Conservation (phyloP, 2,888 invertebrate genomes). For the Celastrina argiolus region DNA sequence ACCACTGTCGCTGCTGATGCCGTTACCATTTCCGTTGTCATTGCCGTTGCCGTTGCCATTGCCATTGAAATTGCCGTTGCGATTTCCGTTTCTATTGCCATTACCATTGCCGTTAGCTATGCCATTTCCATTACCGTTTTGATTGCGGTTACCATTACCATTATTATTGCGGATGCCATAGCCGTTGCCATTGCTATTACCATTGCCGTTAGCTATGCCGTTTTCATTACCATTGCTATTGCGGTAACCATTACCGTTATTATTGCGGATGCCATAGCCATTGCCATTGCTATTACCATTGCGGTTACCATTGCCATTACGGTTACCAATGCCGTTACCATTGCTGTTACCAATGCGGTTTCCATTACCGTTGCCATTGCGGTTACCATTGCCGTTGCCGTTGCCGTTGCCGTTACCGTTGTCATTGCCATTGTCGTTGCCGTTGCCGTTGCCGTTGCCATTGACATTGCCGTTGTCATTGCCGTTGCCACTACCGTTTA, state of each 20-base stretch:
- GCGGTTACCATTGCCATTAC: conserved; percentile 7
- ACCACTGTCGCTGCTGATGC: background rate
- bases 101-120: background rate
- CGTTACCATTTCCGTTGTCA: background rate
- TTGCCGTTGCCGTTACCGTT: conserved; percentile 4
- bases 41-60: conserved; percentile 16
- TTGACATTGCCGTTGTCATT: conserved; percentile 12
- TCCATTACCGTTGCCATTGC: background rate
- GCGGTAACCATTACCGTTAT: background rate
- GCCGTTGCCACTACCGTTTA: background rate
- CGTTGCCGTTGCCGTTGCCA: no score
- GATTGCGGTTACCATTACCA: background rate
- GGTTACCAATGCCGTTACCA: background rate
- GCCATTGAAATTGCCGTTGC: background rate
- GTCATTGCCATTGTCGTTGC: conserved; percentile 8
- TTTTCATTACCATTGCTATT: background rate
- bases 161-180: no score
- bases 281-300: conserved; percentile 1
- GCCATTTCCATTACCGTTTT: conserved; percentile 6
- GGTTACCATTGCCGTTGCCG: background rate
- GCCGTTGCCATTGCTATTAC: conserved; percentile 14
- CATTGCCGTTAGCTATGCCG: conserved; percentile 9
- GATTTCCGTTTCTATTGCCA: conserved; percentile 5
- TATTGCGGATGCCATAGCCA: background rate
- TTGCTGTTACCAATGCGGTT: background rate